Evolutionary conservation across 2,797 vertebrate species (phyloP).

Genomic region (Acestrorhynchus altus): DNA sequence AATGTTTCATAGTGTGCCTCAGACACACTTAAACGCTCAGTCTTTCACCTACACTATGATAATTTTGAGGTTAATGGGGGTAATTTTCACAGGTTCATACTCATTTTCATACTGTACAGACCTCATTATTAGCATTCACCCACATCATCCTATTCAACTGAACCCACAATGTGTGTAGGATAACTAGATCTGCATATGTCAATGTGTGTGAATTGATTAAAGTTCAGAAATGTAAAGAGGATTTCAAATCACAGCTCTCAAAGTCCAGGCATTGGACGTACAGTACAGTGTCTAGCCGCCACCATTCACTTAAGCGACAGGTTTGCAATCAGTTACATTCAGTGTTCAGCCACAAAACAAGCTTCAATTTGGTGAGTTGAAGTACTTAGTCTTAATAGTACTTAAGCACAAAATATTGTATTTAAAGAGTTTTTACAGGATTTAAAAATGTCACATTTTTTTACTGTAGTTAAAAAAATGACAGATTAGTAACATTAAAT

Average conservation of each 20-base stretch:
- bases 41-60: constrained; percentile 58
- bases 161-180: constrained; percentile 39
- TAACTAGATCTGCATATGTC: constrained; percentile 18
- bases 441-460: too few relatives aligned
- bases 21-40: constrained; percentile 22
- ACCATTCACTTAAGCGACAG: not conserved
- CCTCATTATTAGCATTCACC: constrained; percentile 66
- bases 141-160: constrained; percentile 40
- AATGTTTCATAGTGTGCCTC: not conserved
- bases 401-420: too few relatives aligned
- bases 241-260: not conserved
- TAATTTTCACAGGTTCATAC: constrained; percentile 45
- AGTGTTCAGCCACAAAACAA: too few relatives aligned
- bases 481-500: too few relatives aligned
- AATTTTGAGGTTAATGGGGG: constrained; percentile 67
- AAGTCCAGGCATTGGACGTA: not conserved
- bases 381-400: too few relatives aligned
- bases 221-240: not conserved
- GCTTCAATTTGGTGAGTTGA: too few relatives aligned
- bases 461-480: too few relatives aligned
- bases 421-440: too few relatives aligned
- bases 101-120: constrained; percentile 63
- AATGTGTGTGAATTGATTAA: constrained; percentile 34
- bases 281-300: not conserved
- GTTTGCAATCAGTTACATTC: not conserved